These are phyloP conservation scores for Scaptomyza graminum DNA, from an alignment of 1,140 invertebrate genomes.

Conservation along the genomic window DNA sequence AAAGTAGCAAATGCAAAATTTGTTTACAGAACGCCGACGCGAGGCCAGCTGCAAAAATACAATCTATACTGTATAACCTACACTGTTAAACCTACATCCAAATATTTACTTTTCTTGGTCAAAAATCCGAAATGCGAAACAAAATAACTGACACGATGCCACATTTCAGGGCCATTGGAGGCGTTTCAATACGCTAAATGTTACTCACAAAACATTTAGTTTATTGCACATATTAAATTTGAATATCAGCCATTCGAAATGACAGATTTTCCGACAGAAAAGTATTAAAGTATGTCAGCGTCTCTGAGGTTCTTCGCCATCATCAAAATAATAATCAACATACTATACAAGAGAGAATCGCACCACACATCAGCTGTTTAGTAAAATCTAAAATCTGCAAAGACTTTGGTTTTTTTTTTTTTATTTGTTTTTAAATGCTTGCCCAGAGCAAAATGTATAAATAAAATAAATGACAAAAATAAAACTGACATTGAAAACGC, in stretches of 20 bases:
- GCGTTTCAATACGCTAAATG: slow-evolving; percentile 29
- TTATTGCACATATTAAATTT: slow-evolving; percentile 21
- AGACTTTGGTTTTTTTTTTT: neutral
- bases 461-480: slow-evolving; percentile 2
- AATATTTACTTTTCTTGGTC: slow-evolving; percentile 55
- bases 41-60: slow-evolving; percentile 70
- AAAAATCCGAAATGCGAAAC: slow-evolving; percentile 27
- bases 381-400: slow-evolving; percentile 12
- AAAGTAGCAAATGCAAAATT: slow-evolving; percentile 48
- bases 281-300: neutral
- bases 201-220: slow-evolving; percentile 12
- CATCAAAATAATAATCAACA: slow-evolving; percentile 37
- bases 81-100: neutral
- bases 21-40: slow-evolving; percentile 55
- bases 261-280: slow-evolving; percentile 17
- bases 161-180: slow-evolving; percentile 58
- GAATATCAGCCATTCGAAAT: slow-evolving; percentile 27
- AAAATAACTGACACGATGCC: slow-evolving; percentile 39
- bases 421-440: neutral
- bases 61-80: slow-evolving; percentile 3
- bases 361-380: slow-evolving; percentile 30
- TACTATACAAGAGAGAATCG: slow-evolving; percentile 36
- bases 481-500: slow-evolving; percentile 46
- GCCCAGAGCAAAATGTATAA: neutral
- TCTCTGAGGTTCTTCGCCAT: slow-evolving; percentile 28